Percentiles rank a stretch among this genome's conserved stretches.
These are phyloP conservation scores for Pachyuromys duprasi DNA, from an alignment of 2,797 vertebrate genomes.

Conservation along the genomic window DNA sequence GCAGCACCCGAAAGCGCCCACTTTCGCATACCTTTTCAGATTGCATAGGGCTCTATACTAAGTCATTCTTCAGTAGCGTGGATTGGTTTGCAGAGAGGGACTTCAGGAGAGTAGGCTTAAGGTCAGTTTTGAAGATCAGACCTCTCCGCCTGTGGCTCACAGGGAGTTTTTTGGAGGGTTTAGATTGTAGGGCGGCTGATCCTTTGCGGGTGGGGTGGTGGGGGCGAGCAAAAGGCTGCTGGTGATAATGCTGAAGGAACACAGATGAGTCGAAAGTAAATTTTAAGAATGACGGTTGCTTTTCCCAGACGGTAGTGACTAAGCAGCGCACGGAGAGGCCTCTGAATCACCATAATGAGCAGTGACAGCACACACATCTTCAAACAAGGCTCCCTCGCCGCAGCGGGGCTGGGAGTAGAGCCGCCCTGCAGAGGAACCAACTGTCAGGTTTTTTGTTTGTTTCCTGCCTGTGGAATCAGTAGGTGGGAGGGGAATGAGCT, in stretches of 20 bases:
- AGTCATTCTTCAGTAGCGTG: background rate
- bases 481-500: conserved; percentile 11
- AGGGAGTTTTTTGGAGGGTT: background rate
- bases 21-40: background rate
- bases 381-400: background rate
- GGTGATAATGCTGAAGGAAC: background rate
- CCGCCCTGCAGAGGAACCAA: background rate
- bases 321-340: background rate
- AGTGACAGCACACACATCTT: background rate
- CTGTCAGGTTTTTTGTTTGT: background rate
- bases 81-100: background rate
- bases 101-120: background rate
- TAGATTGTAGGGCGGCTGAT: background rate
- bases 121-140: background rate
- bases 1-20: background rate
- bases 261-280: background rate
- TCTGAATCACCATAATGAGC: conserved; percentile 7
- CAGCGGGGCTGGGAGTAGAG: background rate
- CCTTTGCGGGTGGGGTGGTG: background rate
- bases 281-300: background rate
- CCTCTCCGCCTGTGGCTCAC: background rate
- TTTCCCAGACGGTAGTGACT: background rate
- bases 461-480: background rate
- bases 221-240: background rate
- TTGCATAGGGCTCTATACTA: background rate